Evolutionary conservation across 1,140 invertebrate genomes (phyloP).

Genomic region (Marisa cornuarietis): DNA sequence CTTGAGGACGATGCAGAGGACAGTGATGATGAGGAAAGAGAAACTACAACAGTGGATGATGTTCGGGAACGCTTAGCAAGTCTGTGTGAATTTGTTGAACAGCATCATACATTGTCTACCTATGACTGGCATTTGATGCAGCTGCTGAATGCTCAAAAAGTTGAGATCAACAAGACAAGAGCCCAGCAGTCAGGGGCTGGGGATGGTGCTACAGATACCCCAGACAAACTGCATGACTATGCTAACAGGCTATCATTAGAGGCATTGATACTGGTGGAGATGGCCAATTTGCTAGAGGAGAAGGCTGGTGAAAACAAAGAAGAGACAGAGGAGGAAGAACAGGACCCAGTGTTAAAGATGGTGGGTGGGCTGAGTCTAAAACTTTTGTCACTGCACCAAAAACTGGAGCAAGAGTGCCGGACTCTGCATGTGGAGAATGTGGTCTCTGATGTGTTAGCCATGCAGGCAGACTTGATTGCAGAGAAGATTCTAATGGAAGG

Average conservation of each 20-base stretch:
- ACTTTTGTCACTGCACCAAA: conserved; percentile 47
- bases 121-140: conserved; percentile 53
- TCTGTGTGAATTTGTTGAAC: conserved; percentile 49
- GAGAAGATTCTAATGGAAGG: conserved; percentile 58
- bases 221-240: conserved; percentile 55
- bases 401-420: conserved; percentile 45
- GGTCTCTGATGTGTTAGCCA: conserved; percentile 44
- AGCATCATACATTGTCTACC: conserved; percentile 44
- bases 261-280: conserved; percentile 57
- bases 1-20: conserved; percentile 50
- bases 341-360: conserved; percentile 48
- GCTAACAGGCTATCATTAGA: conserved; percentile 58
- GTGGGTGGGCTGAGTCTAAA: conserved; percentile 48
- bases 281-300: conserved; percentile 52
- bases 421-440: conserved; percentile 39
- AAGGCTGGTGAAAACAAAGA: conserved; percentile 20
- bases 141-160: conserved; percentile 44
- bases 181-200: conserved; percentile 10
- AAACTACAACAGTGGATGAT: conserved; percentile 35
- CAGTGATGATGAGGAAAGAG: conserved; percentile 43
- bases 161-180: conserved; percentile 29
- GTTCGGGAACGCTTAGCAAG: conserved; percentile 47
- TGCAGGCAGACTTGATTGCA: conserved; percentile 54
- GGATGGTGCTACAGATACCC: conserved; percentile 22
- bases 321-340: conserved; percentile 37